Evolutionary conservation across 2,797 vertebrate species (phyloP), one percentile per base, ranked within the genome.

Genomic region (Manis javanica): DNA sequence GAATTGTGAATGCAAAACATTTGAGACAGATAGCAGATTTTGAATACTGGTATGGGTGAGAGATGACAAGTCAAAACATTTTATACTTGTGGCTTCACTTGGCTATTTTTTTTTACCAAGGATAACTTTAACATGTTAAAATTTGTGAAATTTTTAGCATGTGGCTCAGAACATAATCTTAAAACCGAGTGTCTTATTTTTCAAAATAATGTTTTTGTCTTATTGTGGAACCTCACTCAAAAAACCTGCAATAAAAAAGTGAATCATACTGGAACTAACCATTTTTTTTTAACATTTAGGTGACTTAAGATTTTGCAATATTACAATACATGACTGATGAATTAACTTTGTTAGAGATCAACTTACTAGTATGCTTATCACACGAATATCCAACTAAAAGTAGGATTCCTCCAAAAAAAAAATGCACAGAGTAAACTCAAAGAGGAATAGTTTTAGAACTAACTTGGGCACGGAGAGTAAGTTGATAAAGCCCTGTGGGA

Each of bases 381-480:
- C 11, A 91, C 7, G 29, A 46, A 61, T 89, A 84, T 81, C 79
- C 26, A 91, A 72, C 51, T 64, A 77, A 72, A 89, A 83, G 37
- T 37, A 63, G 34, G 39, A 34, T 75, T 92, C 53, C 55, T 34
- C 34, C 34, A 34, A 31, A 18, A n/a, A 57, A 64, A n/a, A 42
- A 72, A 51, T 11, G 46, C 46, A 46, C 46, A 46, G 18, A 84
- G 51, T 3, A 9, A 66, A 59, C 31, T 81, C 49, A 59, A 66
- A 81, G 31, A 91, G 23, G 42, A 88, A 68, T 57, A 77, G 10
- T 94, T 95, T 94, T 64, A 39, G 92, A 88, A 90, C 57, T 39
- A 34, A 37, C 29, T 63, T 94, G 87, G 64, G 9, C 37, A 37
- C 14, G 55, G 51, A 86, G 55, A 74, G 7, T 46, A 53, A 57